A percentile compares a stretch with the other conserved stretches of the same genome.
phyloP scores from a whole-genome alignment of 2,113 vertebrate species.

The Anolis carolinensis region DNA sequence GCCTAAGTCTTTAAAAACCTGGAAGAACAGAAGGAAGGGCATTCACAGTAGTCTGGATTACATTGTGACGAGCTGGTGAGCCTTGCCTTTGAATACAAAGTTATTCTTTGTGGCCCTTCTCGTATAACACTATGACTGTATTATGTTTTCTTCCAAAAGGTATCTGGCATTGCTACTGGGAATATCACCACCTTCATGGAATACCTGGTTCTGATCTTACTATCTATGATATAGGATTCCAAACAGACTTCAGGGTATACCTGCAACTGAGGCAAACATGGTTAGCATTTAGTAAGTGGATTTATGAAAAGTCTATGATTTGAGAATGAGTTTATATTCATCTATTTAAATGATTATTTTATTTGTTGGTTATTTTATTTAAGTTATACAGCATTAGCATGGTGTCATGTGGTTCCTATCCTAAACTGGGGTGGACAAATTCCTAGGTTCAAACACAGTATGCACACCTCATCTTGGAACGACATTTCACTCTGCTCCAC shows the following conservation, averaged over 20 bases:
- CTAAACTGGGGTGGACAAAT: background rate
- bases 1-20: background rate
- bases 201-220: constrained; percentile 80
- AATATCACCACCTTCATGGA: constrained; percentile 79
- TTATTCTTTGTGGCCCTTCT: background rate
- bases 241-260: constrained; percentile 87
- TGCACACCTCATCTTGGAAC: too few species aligned
- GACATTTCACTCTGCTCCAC: too few species aligned
- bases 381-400: background rate
- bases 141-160: constrained; percentile 74
- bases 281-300: constrained; percentile 89
- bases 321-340: background rate
- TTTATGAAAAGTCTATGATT: constrained; percentile 52
- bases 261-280: constrained; percentile 91
- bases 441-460: too few species aligned
- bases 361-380: background rate
- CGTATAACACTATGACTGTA: background rate
- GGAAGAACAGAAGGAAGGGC: background rate
- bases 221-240: constrained; percentile 88
- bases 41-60: background rate
- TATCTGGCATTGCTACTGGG: constrained; percentile 90
- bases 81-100: background rate
- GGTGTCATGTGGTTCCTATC: background rate
- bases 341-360: background rate
- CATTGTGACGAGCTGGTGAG: background rate